Base-by-base conservation (phyloP, 2,797 vertebrate genomes). In the Takifugu rubripes region DNA sequence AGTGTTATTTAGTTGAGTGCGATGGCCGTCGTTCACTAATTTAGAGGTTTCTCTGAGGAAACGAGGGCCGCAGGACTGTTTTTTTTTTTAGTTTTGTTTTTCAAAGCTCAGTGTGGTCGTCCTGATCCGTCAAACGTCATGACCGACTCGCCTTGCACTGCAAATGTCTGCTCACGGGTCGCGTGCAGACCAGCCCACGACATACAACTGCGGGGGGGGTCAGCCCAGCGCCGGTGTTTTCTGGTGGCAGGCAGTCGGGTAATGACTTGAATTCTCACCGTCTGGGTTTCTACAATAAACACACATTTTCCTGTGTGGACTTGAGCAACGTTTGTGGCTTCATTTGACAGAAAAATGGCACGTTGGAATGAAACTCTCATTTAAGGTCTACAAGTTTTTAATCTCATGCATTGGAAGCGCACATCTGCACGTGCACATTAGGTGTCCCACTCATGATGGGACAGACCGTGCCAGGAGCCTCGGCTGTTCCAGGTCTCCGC, bases 1-100 rank as follows among this genome's bases (percentile, higher is more conserved):
- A 74, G 52, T 74, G 53, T 64, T 54, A 51, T 66, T 49, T 56
- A 66, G 43, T 31, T 63, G 14, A 36, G 54, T 2, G 56, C 44
- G 46, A 46, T 47, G n/a, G 36, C 33, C 36, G 57, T 59, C 12
- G 24, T 51, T 49, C 42, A 48, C 36, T 52, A 9, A 31, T 63
- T 59, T 59, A 45, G 25, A 26, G 46, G 25, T 67, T 66, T 62
- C 48, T 59, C 52, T 48, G 33, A 52, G 25, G 27, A 63, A 60
- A 25, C 5, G 0, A 15, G 43, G 56, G 11, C 48, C 1, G 0
- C 7, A 36, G 40, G 25, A 70, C 17, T 40, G 1, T 5, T 49
- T 48, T 33, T 64, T 60, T 40, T 33, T 5, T 62, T 33, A 33
- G 31, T 33, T 33, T 33, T 33, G 21, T 33, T 33, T 33, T 33